Percentiles rank a stretch among this genome's conserved stretches.
Evolutionary conservation across 2,113 vertebrate genomes (phyloP).

Genomic region (Indicator maculatus): DNA sequence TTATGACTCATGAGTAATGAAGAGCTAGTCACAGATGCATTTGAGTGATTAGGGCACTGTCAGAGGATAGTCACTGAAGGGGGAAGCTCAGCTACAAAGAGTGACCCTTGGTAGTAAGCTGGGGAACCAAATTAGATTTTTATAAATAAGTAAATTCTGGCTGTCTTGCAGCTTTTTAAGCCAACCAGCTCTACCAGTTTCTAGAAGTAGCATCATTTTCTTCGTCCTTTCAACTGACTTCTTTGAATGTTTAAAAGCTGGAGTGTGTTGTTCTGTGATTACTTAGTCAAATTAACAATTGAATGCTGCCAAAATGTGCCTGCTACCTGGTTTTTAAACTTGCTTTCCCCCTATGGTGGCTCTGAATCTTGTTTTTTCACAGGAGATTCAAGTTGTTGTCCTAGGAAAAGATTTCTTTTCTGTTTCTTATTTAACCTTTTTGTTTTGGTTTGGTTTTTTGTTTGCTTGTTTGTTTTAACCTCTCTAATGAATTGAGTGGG

Average conservation of each 20-base stretch:
- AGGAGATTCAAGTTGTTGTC: neutral
- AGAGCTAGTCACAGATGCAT: neutral
- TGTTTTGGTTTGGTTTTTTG: rapidly evolving
- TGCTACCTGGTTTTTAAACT: neutral
- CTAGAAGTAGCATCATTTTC: neutral
- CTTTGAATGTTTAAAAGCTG: neutral
- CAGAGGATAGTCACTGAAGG: neutral
- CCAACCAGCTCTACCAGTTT: neutral
- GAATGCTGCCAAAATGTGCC: neutral
- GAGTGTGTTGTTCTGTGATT: neutral
- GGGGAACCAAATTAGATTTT: neutral
- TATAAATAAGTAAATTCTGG: neutral
- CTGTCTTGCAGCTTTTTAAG: neutral
- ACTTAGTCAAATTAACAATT: neutral
- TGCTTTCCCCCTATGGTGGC: neutral
- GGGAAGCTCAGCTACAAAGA: neutral
- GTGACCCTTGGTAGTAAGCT: neutral
- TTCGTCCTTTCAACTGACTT: neutral
- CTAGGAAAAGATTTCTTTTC: neutral
- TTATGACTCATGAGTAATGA: constrained; percentile 5
- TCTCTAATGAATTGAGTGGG: neutral
- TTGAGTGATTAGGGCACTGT: neutral
- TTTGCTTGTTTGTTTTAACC: too few species aligned
- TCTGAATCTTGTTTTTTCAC: neutral
- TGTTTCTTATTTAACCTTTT: neutral